Base-by-base conservation (phyloP, 2,888 invertebrate species). In the Drosophila prostipennis region DNA sequence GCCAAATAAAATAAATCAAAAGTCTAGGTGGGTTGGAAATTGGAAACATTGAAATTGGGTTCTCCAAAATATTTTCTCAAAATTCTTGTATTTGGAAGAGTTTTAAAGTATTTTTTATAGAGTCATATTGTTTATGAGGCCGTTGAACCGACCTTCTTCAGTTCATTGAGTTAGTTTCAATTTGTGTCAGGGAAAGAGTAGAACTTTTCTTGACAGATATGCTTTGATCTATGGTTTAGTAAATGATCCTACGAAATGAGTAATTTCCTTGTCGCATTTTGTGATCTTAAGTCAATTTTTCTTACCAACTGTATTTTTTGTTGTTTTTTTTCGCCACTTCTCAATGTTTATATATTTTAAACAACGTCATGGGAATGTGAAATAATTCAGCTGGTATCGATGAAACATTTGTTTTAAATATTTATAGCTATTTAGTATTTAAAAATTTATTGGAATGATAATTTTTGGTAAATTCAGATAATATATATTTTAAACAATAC, bases 181-280 rank as follows among this genome's bases (percentile, higher is more conserved):
- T 53, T 32, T 64, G 65, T 53, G 65, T 37, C 53, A 39, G 42
- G 43, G 65, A 5, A 43, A 42, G 8, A 29, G 16, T 6, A 43
- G 23, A 16, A 37, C 11, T 45, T 10, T 13, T 37, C n/a, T 10
- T 45, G 64, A 45, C 45, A 53, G 13, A 23, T 23, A 39, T 14
- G 23, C 64, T 65, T 65, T 65, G 64, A 65, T 65, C 67, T 65
- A 16, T 65, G 37, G 39, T 48, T 34, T 40, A 60, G 65, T 45
- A 65, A 65, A 65, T 63, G 61, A 63, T 63, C 61, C 48, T 40
- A 26, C 26, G 7, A 7, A 54, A 45, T 64, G 67, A 54, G 64
- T 45, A 54, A 65, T 65, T 48, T 59, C 23, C 32, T 3, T 19
- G 16, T 37, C 48, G 26, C 23, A 37, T 39, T 65, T n/a, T 65